A percentile compares a stretch with the other conserved stretches of the same genome.
Evolutionary conservation across 2,888 invertebrate genomes (phyloP).

Genomic region (Drosophila rellima): DNA sequence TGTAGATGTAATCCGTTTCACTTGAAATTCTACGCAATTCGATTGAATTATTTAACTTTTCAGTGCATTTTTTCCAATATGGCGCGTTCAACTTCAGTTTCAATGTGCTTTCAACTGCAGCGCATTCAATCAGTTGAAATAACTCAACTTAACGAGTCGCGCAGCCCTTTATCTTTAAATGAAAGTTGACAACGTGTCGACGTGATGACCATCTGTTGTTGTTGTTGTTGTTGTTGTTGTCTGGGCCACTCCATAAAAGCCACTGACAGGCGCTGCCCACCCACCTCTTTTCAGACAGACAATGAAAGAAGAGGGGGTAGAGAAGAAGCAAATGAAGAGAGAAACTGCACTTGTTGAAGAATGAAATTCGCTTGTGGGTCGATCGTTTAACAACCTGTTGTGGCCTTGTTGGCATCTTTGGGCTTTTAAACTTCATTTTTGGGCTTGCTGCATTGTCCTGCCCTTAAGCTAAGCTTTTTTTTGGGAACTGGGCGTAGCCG

Average conservation of each 20-base stretch:
- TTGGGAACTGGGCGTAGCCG: constrained; percentile 36
- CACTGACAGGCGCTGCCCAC: constrained; percentile 56
- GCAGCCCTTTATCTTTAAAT: constrained; percentile 47
- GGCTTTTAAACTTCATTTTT: constrained; percentile 6
- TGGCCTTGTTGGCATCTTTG: constrained; percentile 13
- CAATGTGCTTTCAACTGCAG: constrained; percentile 19
- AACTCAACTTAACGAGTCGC: constrained; percentile 4
- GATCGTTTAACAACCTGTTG: constrained; percentile 28
- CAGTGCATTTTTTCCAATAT: too few relatives aligned
- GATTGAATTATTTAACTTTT: not conserved
- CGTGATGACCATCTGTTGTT: constrained; percentile 67
- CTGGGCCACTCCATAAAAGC: constrained; percentile 55
- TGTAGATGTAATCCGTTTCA: not conserved
- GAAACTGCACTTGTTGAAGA: constrained; percentile 14
- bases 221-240: constrained; percentile 4
- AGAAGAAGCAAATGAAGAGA: not conserved
- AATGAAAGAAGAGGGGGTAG: not conserved
- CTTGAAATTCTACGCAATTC: not conserved
- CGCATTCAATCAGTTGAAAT: constrained; percentile 21
- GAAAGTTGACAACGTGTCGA: constrained; percentile 73
- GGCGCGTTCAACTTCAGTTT: constrained; percentile 5
- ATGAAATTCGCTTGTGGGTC: constrained; percentile 8
- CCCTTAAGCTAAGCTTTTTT: constrained; percentile 10
- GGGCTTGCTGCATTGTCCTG: constrained; percentile 44
- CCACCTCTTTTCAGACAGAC: constrained; percentile 43